A percentile compares a stretch with the other conserved stretches of the same genome.
These are phyloP conservation scores for Dreissena rostriformis DNA, from an alignment of 1,140 invertebrate genomes.

Conservation along the genomic window DNA sequence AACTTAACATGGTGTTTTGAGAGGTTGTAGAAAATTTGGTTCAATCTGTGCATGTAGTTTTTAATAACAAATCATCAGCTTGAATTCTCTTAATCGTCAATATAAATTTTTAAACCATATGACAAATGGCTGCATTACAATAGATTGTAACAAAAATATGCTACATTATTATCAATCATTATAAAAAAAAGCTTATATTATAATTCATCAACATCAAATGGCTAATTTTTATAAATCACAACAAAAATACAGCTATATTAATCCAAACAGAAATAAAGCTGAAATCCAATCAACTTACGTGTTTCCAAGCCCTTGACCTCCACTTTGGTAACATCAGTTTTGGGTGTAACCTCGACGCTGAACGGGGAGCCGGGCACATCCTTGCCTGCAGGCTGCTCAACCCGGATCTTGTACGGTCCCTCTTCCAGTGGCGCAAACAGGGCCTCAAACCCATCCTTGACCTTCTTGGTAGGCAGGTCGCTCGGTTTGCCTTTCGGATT, in stretches of 20 bases:
- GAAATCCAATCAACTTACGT: conserved; percentile 86
- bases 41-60: too few relatives aligned
- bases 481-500: conserved; percentile 81
- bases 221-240: neutral
- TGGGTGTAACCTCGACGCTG: conserved; percentile 89
- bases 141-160: too few relatives aligned
- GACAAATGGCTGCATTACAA: too few relatives aligned
- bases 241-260: neutral
- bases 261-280: neutral
- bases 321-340: conserved; percentile 92
- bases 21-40: too few relatives aligned
- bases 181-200: too few relatives aligned
- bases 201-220: neutral
- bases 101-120: too few relatives aligned
- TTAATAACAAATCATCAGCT: too few relatives aligned
- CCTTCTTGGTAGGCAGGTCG: conserved; percentile 87
- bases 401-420: conserved; percentile 96
- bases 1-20: too few relatives aligned
- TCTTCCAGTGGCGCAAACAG: conserved; percentile 98
- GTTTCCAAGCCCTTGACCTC: conserved; percentile 93
- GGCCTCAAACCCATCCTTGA: conserved; percentile 94
- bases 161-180: too few relatives aligned
- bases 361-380: conserved; percentile 88
- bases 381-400: conserved; percentile 77
- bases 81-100: too few relatives aligned